A percentile compares a stretch with the other conserved stretches of the same genome.
Evolutionary conservation across 1,140 invertebrate species (phyloP).

Genomic region (Eubasilissa regina): DNA sequence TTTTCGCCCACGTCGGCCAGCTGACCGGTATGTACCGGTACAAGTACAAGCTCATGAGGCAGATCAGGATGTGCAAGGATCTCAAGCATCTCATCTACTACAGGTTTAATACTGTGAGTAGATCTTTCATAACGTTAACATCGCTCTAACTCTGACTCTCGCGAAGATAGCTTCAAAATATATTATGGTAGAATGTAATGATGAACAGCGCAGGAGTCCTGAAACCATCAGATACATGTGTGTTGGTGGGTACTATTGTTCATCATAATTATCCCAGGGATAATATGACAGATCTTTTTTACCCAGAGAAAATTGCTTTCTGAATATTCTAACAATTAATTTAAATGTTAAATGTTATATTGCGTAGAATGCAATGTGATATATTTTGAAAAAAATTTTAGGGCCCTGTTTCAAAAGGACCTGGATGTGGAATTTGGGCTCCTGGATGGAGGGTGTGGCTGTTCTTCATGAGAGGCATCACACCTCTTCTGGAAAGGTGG

Average conservation of each 20-base stretch:
- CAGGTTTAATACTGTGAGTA: constrained; percentile 96
- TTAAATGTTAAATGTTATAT: not conserved
- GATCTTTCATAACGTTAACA: constrained; percentile 34
- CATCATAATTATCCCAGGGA: constrained; percentile 41
- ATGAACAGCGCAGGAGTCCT: constrained; percentile 82
- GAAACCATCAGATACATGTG: constrained; percentile 76
- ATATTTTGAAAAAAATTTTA: constrained; percentile 62
- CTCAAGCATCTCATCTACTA: constrained; percentile 99
- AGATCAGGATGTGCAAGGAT: constrained; percentile 99
- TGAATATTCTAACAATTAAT: constrained; percentile 30
- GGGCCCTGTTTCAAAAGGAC: constrained; percentile 98
- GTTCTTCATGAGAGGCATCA: constrained; percentile 99
- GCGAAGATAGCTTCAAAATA: not conserved
- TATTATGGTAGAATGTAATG: constrained; percentile 62
- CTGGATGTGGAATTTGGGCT: constrained; percentile 99
- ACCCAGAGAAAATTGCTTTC: constrained; percentile 50
- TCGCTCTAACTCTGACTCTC: not conserved
- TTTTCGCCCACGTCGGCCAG: constrained; percentile 99
- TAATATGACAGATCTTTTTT: constrained; percentile 8
- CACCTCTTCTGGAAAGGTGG: constrained; percentile 97
- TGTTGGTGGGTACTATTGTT: constrained; percentile 66
- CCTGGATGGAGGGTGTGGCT: constrained; percentile 99
- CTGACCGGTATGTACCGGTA: constrained; percentile 99
- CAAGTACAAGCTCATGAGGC: constrained; percentile 99
- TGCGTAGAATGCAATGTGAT: not conserved